Conservation (phyloP, 2,888 invertebrate species). For the Caenorhabditis becei region DNA sequence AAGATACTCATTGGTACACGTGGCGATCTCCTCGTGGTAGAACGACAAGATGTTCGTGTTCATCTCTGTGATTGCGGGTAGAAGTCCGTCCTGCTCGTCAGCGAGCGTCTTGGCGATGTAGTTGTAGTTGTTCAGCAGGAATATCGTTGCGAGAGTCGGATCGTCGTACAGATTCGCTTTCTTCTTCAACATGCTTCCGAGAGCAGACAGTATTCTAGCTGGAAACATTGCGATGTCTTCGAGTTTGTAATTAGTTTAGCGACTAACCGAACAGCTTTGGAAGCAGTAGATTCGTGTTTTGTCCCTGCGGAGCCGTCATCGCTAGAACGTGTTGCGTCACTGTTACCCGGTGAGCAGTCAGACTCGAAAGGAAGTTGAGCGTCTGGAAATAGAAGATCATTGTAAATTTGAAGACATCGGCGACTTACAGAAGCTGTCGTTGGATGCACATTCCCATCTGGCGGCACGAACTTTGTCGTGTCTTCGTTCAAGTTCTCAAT, state of each 20-base stretch:
- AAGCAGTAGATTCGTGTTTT: conserved; percentile 66
- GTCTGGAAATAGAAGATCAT: conserved; percentile 59
- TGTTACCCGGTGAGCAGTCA: conserved; percentile 68
- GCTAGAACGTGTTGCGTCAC: conserved; percentile 69
- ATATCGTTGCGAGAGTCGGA: conserved; percentile 63
- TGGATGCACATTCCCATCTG: conserved; percentile 98
- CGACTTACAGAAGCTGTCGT: conserved; percentile 91
- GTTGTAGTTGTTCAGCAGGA: conserved; percentile 76
- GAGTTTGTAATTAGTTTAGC: neutral
- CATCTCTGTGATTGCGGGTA: conserved; percentile 73
- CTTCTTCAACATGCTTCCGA: conserved; percentile 64
- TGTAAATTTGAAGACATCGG: too few relatives aligned
- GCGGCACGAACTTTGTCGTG: conserved; percentile 87
- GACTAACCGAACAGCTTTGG: conserved; percentile 70
- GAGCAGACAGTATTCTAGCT: conserved; percentile 69
- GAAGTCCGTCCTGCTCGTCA: conserved; percentile 69
- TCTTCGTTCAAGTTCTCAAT: conserved; percentile 66
- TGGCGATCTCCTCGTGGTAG: conserved; percentile 75
- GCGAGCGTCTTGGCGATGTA: conserved; percentile 75
- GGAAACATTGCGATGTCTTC: conserved; percentile 15
- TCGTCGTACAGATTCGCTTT: conserved; percentile 70
- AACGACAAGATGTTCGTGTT: conserved; percentile 73
- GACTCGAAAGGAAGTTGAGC: conserved; percentile 68
- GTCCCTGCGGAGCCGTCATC: conserved; percentile 63
- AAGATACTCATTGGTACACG: conserved; percentile 73